Percentiles rank a stretch among this genome's conserved stretches.
Evolutionary conservation across 2,113 vertebrate species (phyloP).

Genomic region (Oncorhynchus kisutch): DNA sequence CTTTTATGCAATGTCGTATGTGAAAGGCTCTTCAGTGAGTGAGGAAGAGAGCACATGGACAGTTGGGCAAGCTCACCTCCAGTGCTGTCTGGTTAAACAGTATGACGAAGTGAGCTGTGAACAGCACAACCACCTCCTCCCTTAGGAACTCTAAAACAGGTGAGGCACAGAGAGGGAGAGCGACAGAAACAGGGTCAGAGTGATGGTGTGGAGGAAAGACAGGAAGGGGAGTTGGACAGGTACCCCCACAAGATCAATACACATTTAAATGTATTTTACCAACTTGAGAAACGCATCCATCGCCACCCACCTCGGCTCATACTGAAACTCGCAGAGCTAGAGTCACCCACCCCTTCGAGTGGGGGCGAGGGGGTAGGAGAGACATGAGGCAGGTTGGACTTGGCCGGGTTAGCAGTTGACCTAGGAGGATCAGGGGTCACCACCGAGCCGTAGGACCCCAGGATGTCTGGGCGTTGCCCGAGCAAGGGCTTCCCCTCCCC

Average conservation of each 20-base stretch:
- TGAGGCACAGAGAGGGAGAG: constrained; percentile 3
- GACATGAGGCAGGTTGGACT: constrained; percentile 11
- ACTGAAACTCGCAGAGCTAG: constrained; percentile 53
- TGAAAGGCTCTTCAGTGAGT: too few species aligned
- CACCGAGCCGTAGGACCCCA: constrained; percentile 66
- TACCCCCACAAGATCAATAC: too few species aligned
- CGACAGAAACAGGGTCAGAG: not conserved
- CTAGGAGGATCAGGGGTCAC: constrained; percentile 2
- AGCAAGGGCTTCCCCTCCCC: constrained; percentile 60
- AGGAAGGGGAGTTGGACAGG: not conserved
- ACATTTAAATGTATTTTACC: not conserved
- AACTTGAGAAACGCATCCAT: too few species aligned
- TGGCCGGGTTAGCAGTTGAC: not conserved
- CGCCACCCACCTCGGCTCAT: constrained; percentile 56
- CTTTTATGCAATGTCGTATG: too few species aligned
- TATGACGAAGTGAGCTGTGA: constrained; percentile 80
- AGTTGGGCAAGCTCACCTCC: constrained; percentile 64
- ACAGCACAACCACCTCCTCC: constrained; percentile 81
- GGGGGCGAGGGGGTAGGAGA: constrained; percentile 37
- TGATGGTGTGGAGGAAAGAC: not conserved
- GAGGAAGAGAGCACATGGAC: not conserved
- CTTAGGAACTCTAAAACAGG: constrained; percentile 73
- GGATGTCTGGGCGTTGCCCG: constrained; percentile 46
- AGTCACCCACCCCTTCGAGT: constrained; percentile 1
- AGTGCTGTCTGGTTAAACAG: constrained; percentile 84